Percentiles rank a stretch among this genome's conserved stretches.
Evolutionary conservation across 2,797 vertebrate genomes (phyloP).

Genomic region (Crenuchus spilurus): DNA sequence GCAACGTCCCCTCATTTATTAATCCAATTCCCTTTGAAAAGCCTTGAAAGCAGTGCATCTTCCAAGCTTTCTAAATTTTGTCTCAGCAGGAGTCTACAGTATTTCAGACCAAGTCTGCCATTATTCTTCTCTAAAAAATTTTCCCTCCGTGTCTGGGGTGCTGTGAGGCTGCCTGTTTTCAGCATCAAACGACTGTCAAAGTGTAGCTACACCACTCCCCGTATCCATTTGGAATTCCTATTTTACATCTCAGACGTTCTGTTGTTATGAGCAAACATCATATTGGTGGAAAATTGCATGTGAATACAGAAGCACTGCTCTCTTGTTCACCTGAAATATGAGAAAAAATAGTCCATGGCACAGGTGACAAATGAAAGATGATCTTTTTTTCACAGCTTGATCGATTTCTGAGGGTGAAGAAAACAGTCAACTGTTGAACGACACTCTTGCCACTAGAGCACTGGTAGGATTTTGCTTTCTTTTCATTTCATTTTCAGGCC

Average conservation of each 20-base stretch:
- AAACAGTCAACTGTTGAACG: slow-evolving; percentile 31
- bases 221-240: neutral
- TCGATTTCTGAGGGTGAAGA: slow-evolving; percentile 43
- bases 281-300: neutral
- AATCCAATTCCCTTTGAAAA: slow-evolving; percentile 10
- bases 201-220: neutral
- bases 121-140: neutral
- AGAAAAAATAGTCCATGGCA: neutral
- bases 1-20: neutral
- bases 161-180: slow-evolving; percentile 4
- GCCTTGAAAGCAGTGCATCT: neutral
- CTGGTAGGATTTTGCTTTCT: slow-evolving; percentile 36
- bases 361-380: slow-evolving; percentile 9
- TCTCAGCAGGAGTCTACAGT: neutral
- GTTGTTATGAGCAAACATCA: neutral
- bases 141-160: neutral
- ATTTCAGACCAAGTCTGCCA: neutral
- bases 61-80: slow-evolving; percentile 5
- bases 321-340: neutral
- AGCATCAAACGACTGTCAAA: neutral
- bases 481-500: neutral
- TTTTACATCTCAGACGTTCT: neutral
- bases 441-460: slow-evolving; percentile 1
- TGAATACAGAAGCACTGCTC: neutral
- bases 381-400: slow-evolving; percentile 36